Conservation (phyloP, 2,113 vertebrate genomes). For the Prionailurus viverrinus region DNA sequence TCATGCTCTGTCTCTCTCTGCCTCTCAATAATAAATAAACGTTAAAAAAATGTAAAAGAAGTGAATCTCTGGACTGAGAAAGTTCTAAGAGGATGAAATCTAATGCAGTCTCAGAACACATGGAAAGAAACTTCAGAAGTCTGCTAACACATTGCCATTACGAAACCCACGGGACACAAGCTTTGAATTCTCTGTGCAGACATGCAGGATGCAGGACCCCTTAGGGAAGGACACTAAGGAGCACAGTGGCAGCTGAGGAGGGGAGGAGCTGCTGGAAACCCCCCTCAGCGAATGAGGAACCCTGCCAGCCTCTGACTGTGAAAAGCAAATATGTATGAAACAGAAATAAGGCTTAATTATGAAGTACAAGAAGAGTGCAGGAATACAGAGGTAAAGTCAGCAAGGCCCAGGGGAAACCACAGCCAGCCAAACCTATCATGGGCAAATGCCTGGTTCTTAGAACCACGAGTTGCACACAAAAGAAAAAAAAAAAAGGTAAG, state of each 20-base stretch:
- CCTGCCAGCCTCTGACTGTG: rapidly evolving
- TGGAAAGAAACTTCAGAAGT: not conserved
- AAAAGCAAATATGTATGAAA: not conserved
- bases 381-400: not conserved
- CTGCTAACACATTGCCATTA: not conserved
- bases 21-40: no score
- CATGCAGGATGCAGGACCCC: not conserved
- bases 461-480: not conserved
- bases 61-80: not conserved
- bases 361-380: not conserved
- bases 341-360: not conserved
- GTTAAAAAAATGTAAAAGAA: not conserved
- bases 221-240: not conserved
- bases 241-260: rapidly evolving
- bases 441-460: not conserved
- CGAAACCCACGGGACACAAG: not conserved
- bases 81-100: not conserved
- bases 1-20: no score
- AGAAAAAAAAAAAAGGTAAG: not conserved
- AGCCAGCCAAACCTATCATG: not conserved
- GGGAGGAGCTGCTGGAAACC: rapidly evolving
- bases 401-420: not conserved
- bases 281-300: not conserved
- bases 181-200: not conserved
- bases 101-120: not conserved